A percentile compares a stretch with the other conserved stretches of the same genome.
Conservation (phyloP, 2,113 vertebrate genomes). For the Brienomyrus longianalis region DNA sequence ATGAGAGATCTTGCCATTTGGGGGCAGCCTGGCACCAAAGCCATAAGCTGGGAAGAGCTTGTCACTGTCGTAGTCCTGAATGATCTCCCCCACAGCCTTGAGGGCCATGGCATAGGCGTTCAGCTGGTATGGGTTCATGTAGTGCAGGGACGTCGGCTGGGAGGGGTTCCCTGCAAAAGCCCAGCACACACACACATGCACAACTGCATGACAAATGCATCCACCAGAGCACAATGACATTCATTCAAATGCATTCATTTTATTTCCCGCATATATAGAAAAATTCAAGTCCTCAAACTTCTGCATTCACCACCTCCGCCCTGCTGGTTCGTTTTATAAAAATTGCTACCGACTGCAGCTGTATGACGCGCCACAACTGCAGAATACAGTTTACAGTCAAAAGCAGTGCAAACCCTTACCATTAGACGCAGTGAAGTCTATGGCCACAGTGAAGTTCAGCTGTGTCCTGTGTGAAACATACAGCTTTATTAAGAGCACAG, state of each 20-base stretch:
- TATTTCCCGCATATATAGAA: neutral
- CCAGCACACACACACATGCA: neutral
- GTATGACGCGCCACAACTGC: neutral
- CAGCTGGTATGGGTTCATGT: constrained; percentile 85
- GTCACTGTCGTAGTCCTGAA: constrained; percentile 90
- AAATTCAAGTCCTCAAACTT: neutral
- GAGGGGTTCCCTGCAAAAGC: constrained; percentile 70
- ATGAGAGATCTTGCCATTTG: constrained; percentile 84
- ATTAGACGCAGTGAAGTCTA: constrained; percentile 90
- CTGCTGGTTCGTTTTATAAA: neutral
- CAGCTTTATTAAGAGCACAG: neutral
- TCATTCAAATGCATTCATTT: neutral
- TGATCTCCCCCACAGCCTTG: constrained; percentile 86
- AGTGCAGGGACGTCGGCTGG: constrained; percentile 86
- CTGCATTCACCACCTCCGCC: neutral
- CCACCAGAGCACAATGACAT: neutral
- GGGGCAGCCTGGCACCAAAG: constrained; percentile 84
- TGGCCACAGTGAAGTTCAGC: constrained; percentile 89
- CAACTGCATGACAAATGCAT: neutral
- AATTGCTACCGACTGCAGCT: neutral
- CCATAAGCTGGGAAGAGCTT: constrained; percentile 86
- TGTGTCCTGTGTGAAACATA: constrained; percentile 67
- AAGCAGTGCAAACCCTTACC: constrained; percentile 57
- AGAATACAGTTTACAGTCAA: neutral
- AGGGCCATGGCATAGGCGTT: constrained; percentile 85